Base-by-base conservation (phyloP, 2,888 invertebrate genomes). In the Bellardia pandia region DNA sequence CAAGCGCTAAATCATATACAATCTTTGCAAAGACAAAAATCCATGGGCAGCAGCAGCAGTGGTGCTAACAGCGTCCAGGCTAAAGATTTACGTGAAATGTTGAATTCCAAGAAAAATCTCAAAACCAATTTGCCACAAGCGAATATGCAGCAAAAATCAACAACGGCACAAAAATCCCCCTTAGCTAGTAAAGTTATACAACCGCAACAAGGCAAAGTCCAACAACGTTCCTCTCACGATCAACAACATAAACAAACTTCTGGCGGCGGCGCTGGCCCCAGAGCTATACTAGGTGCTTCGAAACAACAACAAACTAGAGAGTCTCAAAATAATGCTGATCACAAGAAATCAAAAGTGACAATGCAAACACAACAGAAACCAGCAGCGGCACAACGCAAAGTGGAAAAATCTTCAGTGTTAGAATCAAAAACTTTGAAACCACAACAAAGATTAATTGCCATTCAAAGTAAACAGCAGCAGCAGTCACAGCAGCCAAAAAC, bases 21-120 rank as follows among this genome's bases (percentile, higher is more conserved):
- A 33, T 81, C 89, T 42, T 76, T 79, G n/a, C 84, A 85, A 79
- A 37, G 86, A 68, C 87, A 88, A 84, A 86, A 88, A 79, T 80
- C 86, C 8, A 56, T 78, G 33, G 87, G 71, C 60, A 81, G 66
- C 74, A 84, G 60, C 66, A 88, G 77, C 16, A 75, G 45, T 56
- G 66, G 64, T 69, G 72, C n/a, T 45, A 88, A 56, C 42, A 84
- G 58, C 11, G 16, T 64, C 4, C 88, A 88, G 68, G 5, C 74
- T 37, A 87, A 85, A 79, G 89, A 89, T 85, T 86, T 89, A 16
- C 88, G 89, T 40, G 88, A 88, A 68, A 83, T 88, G 86, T 81
- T 89, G 42, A 89, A 88, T 76, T 76, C 86, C 8, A 89, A 89
- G 86, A 90, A 64, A 88, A 86, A 82, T 64, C 56, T 62, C 2